phyloP scores from a whole-genome alignment of 2,797 vertebrate species.

The Acipenser ruthenus region DNA sequence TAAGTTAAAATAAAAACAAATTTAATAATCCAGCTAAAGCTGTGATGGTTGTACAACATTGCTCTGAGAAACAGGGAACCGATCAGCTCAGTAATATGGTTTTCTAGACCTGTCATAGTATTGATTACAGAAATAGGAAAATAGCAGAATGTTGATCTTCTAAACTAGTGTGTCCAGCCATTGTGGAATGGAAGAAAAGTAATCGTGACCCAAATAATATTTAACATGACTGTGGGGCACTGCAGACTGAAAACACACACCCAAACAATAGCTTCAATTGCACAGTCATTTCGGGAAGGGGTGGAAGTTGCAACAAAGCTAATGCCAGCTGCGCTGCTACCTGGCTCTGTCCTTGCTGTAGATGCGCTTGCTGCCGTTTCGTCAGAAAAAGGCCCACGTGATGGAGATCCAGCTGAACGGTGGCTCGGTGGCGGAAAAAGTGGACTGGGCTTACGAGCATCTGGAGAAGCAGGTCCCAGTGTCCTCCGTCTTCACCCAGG shows the following conservation, averaged over 20 bases:
- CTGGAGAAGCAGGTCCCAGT: slow-evolving; percentile 81
- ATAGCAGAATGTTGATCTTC: too few relatives aligned
- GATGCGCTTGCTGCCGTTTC: slow-evolving; percentile 78
- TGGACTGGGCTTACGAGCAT: slow-evolving; percentile 81
- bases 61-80: not conserved
- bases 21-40: not conserved
- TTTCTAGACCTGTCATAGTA: too few relatives aligned
- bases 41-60: not conserved
- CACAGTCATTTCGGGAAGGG: not conserved
- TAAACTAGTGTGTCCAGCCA: too few relatives aligned
- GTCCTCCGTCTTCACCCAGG: slow-evolving; percentile 72
- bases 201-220: too few relatives aligned
- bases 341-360: slow-evolving; percentile 29
- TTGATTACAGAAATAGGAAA: too few relatives aligned
- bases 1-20: not conserved
- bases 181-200: too few relatives aligned
- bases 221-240: too few relatives aligned
- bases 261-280: too few relatives aligned
- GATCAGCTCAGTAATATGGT: too few relatives aligned
- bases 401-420: slow-evolving; percentile 93
- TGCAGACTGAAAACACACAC: too few relatives aligned
- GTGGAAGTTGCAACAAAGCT: not conserved
- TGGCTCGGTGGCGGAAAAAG: slow-evolving; percentile 76
- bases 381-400: slow-evolving; percentile 87
- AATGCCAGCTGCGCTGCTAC: not conserved